Evolutionary conservation across 2,113 vertebrate species (phyloP).

Genomic region (Oreocharis arfaki): DNA sequence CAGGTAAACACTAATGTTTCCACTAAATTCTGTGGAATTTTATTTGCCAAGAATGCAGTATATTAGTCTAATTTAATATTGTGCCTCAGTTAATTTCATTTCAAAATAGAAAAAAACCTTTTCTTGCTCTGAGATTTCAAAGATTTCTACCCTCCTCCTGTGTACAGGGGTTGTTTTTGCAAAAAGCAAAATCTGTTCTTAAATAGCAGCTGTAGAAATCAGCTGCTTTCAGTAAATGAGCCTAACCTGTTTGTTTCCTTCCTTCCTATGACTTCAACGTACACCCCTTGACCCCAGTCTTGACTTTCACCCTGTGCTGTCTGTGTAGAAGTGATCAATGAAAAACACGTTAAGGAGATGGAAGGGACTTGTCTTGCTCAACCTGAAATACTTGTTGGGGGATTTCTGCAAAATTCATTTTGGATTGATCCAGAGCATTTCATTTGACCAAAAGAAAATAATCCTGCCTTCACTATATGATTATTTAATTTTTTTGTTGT

Average conservation of each 20-base stretch:
- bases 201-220: background rate
- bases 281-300: background rate
- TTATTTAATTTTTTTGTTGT: background rate
- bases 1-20: constrained; percentile 36
- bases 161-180: background rate
- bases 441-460: constrained; percentile 23
- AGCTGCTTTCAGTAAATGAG: background rate
- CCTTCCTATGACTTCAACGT: background rate
- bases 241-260: background rate
- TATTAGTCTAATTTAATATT: constrained; percentile 25
- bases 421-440: constrained; percentile 50
- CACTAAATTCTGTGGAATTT: background rate
- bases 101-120: background rate
- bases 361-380: constrained; percentile 35
- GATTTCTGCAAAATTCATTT: constrained; percentile 33
- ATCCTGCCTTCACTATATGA: background rate
- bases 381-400: background rate
- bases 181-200: background rate
- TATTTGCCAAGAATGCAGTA: background rate
- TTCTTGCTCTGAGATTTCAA: background rate
- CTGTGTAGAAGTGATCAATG: constrained; percentile 19
- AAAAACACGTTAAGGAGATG: constrained; percentile 45
- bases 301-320: background rate
- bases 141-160: background rate
- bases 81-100: background rate